Percentiles rank a stretch among this genome's conserved stretches.
Evolutionary conservation across 2,888 invertebrate genomes (phyloP).

Genomic region (Callyntrura sp.): DNA sequence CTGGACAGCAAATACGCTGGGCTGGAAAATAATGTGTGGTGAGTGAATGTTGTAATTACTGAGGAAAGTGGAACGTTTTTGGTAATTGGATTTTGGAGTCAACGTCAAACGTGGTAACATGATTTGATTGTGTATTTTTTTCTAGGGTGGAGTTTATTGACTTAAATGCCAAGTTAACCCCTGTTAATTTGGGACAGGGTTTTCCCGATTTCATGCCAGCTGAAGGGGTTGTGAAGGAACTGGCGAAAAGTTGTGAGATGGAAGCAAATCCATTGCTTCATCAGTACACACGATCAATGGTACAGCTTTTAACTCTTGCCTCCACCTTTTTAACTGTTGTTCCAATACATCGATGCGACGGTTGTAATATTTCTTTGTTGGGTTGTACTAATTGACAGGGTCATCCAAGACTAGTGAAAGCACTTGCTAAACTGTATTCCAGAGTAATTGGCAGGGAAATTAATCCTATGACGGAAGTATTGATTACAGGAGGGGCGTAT

Average conservation of each 20-base stretch:
- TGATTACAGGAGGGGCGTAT: conserved; percentile 97
- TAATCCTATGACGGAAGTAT: conserved; percentile 94
- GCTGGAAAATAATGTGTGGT: conserved; percentile 94
- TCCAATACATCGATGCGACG: not conserved
- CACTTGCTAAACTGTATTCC: conserved; percentile 93
- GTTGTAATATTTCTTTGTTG: not conserved
- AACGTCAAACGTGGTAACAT: too few species aligned
- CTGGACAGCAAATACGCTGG: conserved; percentile 90
- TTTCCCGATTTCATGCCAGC: conserved; percentile 87
- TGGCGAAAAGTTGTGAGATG: conserved; percentile 88
- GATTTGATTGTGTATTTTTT: too few species aligned
- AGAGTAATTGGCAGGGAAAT: conserved; percentile 91
- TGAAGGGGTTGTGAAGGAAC: conserved; percentile 90
- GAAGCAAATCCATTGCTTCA: conserved; percentile 91
- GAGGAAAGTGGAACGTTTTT: too few species aligned
- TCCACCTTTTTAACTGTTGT: too few species aligned
- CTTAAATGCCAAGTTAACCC: conserved; percentile 87
- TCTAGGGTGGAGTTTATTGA: conserved; percentile 82
- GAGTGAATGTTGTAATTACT: conserved; percentile 85
- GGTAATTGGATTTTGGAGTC: too few species aligned
- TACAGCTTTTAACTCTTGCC: too few species aligned
- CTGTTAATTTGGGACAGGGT: conserved; percentile 95
- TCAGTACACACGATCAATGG: conserved; percentile 98
- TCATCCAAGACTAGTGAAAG: conserved; percentile 95
- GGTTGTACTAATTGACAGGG: conserved; percentile 88